A percentile compares a stretch with the other conserved stretches of the same genome.
Evolutionary conservation across 2,113 vertebrate genomes (phyloP).

Genomic region (Lucifuga dentata): DNA sequence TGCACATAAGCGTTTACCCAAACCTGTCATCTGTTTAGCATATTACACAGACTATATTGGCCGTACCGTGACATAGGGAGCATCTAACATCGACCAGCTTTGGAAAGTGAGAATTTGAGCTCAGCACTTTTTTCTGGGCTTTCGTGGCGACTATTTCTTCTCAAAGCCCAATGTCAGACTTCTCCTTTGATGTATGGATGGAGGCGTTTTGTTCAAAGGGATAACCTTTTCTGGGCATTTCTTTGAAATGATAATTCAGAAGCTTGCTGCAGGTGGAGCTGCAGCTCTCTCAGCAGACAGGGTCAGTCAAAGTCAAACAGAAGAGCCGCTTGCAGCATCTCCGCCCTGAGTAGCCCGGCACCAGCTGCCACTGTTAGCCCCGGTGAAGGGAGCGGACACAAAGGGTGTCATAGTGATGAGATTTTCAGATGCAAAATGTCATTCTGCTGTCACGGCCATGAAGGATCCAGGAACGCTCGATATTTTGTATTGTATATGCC

Average conservation of each 20-base stretch:
- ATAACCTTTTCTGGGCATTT: conserved; percentile 80
- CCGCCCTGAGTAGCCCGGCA: conserved; percentile 26
- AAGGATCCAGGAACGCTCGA: conserved; percentile 19
- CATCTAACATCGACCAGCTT: conserved; percentile 39
- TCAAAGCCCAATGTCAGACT: conserved; percentile 69
- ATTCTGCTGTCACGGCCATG: conserved; percentile 8
- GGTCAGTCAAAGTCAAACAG: conserved; percentile 81
- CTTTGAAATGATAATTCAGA: conserved; percentile 84
- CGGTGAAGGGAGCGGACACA: conserved; percentile 30
- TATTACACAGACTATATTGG: conserved; percentile 46
- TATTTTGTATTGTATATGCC: no score
- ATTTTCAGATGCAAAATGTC: conserved; percentile 29
- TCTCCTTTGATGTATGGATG: conserved; percentile 81
- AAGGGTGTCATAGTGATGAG: conserved; percentile 31
- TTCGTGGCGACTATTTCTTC: conserved; percentile 62
- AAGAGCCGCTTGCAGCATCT: conserved; percentile 58
- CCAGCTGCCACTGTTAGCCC: conserved; percentile 58
- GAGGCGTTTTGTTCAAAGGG: conserved; percentile 84
- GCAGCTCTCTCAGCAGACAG: conserved; percentile 58
- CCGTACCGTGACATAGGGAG: conserved; percentile 44
- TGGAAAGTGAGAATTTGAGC: conserved; percentile 56
- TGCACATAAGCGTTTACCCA: conserved; percentile 67
- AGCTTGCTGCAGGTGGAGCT: conserved; percentile 73
- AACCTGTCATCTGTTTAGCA: conserved; percentile 53
- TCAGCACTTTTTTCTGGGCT: conserved; percentile 68